Evolutionary conservation across 2,888 invertebrate species (phyloP).

Genomic region (Ectemnius cavifrons): DNA sequence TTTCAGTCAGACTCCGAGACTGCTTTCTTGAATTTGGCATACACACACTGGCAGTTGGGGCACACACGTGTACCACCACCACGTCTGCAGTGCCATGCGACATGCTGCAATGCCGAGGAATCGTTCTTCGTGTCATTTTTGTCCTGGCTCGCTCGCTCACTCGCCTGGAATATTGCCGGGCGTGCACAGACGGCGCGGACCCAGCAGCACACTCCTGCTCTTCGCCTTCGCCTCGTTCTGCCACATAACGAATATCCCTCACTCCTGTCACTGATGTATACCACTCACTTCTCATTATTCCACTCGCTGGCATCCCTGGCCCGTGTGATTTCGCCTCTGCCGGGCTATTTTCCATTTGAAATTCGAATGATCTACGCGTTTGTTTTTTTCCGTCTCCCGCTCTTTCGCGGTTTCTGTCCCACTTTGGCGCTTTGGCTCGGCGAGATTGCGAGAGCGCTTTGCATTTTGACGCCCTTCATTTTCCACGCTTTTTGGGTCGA

Average conservation of each 20-base stretch:
- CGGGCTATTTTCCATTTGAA: slow-evolving; percentile 2
- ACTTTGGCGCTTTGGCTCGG: no score
- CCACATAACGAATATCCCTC: background rate
- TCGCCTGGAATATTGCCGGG: no score
- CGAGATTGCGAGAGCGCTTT: no score
- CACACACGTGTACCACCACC: background rate
- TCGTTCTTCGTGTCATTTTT: slow-evolving; percentile 13
- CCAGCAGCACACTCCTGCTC: background rate
- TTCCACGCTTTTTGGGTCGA: no score
- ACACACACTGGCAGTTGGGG: slow-evolving; percentile 4
- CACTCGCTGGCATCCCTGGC: slow-evolving; percentile 3
- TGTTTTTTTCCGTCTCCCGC: no score
- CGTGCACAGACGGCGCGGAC: background rate
- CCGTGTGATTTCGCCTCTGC: background rate
- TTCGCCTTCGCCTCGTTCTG: no score
- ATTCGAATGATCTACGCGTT: slow-evolving; percentile 16
- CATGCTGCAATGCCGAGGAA: slow-evolving; percentile 22
- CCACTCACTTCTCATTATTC: slow-evolving; percentile 8
- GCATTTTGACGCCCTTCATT: no score
- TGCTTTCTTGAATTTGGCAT: slow-evolving; percentile 31
- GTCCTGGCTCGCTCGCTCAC: slow-evolving; percentile 17
- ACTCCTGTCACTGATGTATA: background rate
- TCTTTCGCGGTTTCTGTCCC: no score
- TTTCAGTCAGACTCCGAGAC: slow-evolving; percentile 18
- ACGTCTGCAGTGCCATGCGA: background rate